Conservation (phyloP, 2,888 invertebrate species). For the Halocaridina rubra region DNA sequence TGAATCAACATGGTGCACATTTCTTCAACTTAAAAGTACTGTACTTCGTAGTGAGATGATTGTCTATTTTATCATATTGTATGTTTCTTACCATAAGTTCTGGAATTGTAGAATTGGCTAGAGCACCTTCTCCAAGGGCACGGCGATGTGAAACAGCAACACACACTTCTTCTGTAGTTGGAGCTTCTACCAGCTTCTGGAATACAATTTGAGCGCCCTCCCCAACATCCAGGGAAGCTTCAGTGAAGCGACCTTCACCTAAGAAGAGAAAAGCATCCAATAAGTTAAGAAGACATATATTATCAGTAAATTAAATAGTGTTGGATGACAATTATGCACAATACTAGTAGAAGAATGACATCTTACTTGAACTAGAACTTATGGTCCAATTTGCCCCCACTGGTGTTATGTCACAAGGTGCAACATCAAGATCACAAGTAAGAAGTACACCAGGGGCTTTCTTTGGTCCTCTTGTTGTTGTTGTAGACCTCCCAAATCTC, state of each 20-base stretch:
- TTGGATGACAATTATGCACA: neutral
- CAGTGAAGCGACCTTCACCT: slow-evolving; percentile 31
- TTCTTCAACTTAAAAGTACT: neutral
- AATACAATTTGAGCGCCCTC: slow-evolving; percentile 31
- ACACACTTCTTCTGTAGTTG: slow-evolving; percentile 11
- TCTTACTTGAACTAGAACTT: slow-evolving; percentile 15
- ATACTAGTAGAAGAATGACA: too few species aligned
- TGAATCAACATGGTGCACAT: neutral
- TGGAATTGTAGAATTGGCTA: neutral
- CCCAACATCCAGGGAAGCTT: slow-evolving; percentile 3
- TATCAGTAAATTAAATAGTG: neutral
- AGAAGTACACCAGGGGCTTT: slow-evolving; percentile 14
- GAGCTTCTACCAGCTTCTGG: slow-evolving; percentile 13
- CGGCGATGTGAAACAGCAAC: slow-evolving; percentile 37
- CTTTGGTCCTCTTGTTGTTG: slow-evolving; percentile 11
- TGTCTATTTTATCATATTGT: too few species aligned
- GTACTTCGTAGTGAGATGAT: too few species aligned
- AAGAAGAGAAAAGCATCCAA: neutral
- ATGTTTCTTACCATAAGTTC: neutral
- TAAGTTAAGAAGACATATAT: neutral
- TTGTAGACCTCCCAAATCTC: slow-evolving; percentile 23
- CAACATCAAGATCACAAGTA: slow-evolving; percentile 31
- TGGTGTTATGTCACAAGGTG: slow-evolving; percentile 31
- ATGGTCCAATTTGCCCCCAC: slow-evolving; percentile 29
- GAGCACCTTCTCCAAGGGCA: neutral